Base-by-base conservation (phyloP, 1,140 invertebrate species). In the Carposina sasakii region DNA sequence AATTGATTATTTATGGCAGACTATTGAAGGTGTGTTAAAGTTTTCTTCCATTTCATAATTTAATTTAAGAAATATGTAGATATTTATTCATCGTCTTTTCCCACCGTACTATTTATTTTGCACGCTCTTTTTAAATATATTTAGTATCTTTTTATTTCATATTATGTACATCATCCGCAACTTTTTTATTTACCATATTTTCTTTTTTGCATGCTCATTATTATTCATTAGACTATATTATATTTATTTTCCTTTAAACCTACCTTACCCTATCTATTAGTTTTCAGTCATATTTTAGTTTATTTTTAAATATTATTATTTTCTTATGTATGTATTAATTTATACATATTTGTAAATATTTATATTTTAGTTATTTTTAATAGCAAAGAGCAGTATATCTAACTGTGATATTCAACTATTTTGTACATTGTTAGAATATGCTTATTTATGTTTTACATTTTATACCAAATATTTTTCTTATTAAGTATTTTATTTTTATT, bases 1-100 rank as follows among this genome's bases (percentile, higher is more conserved):
- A 31, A 8, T 59, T 60, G 52, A 37, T 63, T 61, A 52, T 57
- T 62, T 64, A 58, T 71, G 69, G 55, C 59, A 64, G 48, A 51
- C 31, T 44, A 19, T 17, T 28, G 0, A 46, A 46, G 43, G 34
- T 23, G 54, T 68, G 57, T 63, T 71, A 67, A 54, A 63, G 52
- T 52, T 60, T 28, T 17, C 54, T 51, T 55, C 19, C 40, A 31
- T 31, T 13, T 52, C n/a, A 30, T 22, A 24, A 23, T 26, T 33
- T 47, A 28, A 31, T 26, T 26, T 54, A n/a, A n/a, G n/a, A n/a
- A n/a, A n/a, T n/a, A n/a, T n/a, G n/a, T 40, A 21, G 28, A 34
- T 21, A 34, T 43, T 47, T 15, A 24, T 39, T 41, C 10, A 33
- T 37, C 6, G 15, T 30, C 41, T 48, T 13, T 54, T 34, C 48